Evolutionary conservation across 2,888 invertebrate species (phyloP).

Genomic region (Leistus spinibarbis): DNA sequence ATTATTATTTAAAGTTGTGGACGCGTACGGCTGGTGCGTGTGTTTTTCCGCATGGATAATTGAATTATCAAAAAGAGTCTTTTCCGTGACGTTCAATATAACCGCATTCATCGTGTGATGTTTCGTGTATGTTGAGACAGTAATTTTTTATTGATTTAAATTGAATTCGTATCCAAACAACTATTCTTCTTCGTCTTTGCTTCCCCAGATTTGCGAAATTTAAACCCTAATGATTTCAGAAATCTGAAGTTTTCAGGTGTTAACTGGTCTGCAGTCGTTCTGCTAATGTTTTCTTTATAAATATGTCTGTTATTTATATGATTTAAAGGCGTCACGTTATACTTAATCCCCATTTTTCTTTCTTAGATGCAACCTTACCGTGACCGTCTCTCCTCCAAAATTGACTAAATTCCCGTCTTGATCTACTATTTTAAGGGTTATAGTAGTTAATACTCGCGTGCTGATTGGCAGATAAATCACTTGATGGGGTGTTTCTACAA

Average conservation of each 20-base stretch:
- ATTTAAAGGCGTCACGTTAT: too few relatives aligned
- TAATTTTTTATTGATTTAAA: slow-evolving; percentile 6
- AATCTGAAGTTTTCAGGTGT: background rate
- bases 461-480: slow-evolving; percentile 42
- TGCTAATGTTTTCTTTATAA: too few relatives aligned
- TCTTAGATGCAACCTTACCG: slow-evolving; percentile 37
- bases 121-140: background rate
- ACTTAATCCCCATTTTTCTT: background rate
- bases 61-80: slow-evolving; percentile 42
- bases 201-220: background rate
- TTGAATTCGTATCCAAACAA: slow-evolving; percentile 5
- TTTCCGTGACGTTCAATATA: slow-evolving; percentile 40
- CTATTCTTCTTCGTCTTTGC: background rate
- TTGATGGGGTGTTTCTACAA: slow-evolving; percentile 42
- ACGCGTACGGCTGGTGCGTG: slow-evolving; percentile 45
- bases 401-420: slow-evolving; percentile 38
- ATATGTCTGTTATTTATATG: slow-evolving; percentile 42
- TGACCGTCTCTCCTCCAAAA: slow-evolving; percentile 41
- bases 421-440: slow-evolving; percentile 21
- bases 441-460: background rate
- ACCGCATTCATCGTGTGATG: slow-evolving; percentile 28
- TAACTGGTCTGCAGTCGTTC: too few relatives aligned
- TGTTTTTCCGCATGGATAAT: slow-evolving; percentile 44
- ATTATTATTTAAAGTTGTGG: slow-evolving; percentile 44
- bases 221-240: slow-evolving; percentile 9